A percentile compares a stretch with the other conserved stretches of the same genome.
phyloP scores from a whole-genome alignment of 2,113 vertebrate genomes.

The Hyperopisus bebe region DNA sequence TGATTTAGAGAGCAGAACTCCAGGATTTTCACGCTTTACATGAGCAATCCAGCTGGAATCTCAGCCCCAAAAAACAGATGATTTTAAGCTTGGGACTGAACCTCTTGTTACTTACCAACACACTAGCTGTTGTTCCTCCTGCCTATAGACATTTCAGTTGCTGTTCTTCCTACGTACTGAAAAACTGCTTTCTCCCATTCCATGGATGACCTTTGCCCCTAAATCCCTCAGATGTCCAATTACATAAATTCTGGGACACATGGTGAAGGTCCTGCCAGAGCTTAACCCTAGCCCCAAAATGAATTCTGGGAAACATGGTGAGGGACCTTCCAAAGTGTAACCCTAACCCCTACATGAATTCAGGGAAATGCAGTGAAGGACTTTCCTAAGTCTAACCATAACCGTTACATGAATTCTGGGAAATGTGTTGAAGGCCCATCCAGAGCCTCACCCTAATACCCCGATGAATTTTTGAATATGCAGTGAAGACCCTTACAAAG shows the following conservation, averaged over 20 bases:
- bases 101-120: not conserved
- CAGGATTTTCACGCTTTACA: not conserved
- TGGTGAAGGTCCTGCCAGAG: not conserved
- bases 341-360: too few species aligned
- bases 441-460: not conserved
- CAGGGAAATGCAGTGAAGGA: too few species aligned
- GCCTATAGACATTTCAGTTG: not conserved
- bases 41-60: not conserved
- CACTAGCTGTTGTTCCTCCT: not conserved
- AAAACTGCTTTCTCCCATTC: not conserved
- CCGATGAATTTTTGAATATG: not conserved
- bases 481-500: not conserved
- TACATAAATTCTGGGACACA: not conserved
- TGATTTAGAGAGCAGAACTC: not conserved
- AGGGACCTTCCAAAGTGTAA: too few species aligned
- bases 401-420: not conserved
- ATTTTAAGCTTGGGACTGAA: not conserved
- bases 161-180: not conserved
- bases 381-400: too few species aligned
- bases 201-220: not conserved
- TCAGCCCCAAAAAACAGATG: not conserved
- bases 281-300: not conserved
- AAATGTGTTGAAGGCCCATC: not conserved
- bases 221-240: not conserved
- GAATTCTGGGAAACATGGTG: too few species aligned